Base-by-base conservation (phyloP, 2,797 vertebrate species). In the Pantherophis alleghaniensis region DNA sequence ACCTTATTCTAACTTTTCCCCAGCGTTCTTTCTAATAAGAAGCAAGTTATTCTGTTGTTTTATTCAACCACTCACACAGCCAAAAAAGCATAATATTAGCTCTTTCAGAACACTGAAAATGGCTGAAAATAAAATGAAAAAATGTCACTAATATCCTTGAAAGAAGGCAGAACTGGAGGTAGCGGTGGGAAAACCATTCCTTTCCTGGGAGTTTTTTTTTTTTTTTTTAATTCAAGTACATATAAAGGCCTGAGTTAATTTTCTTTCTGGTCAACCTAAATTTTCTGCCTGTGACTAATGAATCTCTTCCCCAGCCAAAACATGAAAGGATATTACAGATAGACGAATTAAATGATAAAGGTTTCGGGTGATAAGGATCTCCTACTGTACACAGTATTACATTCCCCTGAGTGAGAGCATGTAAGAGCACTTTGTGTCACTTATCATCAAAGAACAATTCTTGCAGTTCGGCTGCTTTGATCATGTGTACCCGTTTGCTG, bases 281-380 rank as follows among this genome's bases (percentile, higher is more conserved):
- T 95, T 95, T 93, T 93, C 90, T 66, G 94, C 89, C n/a, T 91
- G 94, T 91, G 93, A 95, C 94, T 91, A 95, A 96, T 66, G 88
- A 91, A 92, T 51, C 42, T 94, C 86, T 88, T 88, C 87, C 0
- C 0, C 37, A 95, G 91, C 37, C 32, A 91, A 92, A 94, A 95
- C 90, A 92, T 0, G 0, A 91, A 94, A 92, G 88, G 92, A 88
- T 26, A 92, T 91, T 90, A 93, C 88, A 93, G 96, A 95, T 42
- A 94, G 59, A 91, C 57, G 94, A 95, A 95, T 91, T 91, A 93
- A 95, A 93, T 0, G 11, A 59, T 63, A 94, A 92, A 94, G 92
- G 57, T 92, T 91, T 56, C 10, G 74, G 91, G 93, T 94, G 91
- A 94, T 91, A 94, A 0, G 92, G 95, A 96, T 95, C 91, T 93